Conservation (phyloP, 2,113 vertebrate species). For the Phocoena phocoena region DNA sequence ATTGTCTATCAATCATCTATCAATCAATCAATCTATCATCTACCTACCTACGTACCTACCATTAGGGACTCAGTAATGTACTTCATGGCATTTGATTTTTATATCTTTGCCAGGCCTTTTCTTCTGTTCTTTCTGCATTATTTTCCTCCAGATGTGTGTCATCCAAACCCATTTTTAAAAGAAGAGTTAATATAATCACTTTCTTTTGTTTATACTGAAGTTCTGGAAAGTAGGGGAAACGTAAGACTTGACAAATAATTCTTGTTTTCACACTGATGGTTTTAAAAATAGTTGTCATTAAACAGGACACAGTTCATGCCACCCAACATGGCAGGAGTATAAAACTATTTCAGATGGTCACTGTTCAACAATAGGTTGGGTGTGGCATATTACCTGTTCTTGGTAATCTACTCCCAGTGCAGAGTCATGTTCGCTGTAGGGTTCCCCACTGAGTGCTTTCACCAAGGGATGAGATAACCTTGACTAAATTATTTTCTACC, state of each 20-base stretch:
- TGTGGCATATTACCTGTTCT: not conserved
- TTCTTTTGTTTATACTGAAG: not conserved
- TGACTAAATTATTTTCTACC: not conserved
- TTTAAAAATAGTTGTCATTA: not conserved
- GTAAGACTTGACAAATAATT: not conserved
- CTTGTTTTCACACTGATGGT: not conserved
- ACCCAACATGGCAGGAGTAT: not conserved
- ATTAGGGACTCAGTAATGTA: not conserved
- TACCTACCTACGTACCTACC: not conserved
- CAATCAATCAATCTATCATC: not conserved
- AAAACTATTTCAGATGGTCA: not conserved
- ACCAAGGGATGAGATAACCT: not conserved
- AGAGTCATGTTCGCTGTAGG: not conserved
- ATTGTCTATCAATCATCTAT: too few species aligned
- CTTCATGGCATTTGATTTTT: not conserved
- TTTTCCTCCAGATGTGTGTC: not conserved
- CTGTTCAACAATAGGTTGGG: not conserved
- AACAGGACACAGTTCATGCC: not conserved
- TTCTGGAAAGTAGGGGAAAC: not conserved
- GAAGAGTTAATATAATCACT: not conserved
- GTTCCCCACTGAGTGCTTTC: not conserved
- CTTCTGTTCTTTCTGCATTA: not conserved
- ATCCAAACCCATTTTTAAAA: not conserved
- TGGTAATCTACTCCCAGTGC: not conserved
- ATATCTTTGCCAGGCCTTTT: not conserved